These are phyloP conservation scores for Lampris incognitus DNA, from an alignment of 2,113 vertebrate species.

Conservation along the genomic window DNA sequence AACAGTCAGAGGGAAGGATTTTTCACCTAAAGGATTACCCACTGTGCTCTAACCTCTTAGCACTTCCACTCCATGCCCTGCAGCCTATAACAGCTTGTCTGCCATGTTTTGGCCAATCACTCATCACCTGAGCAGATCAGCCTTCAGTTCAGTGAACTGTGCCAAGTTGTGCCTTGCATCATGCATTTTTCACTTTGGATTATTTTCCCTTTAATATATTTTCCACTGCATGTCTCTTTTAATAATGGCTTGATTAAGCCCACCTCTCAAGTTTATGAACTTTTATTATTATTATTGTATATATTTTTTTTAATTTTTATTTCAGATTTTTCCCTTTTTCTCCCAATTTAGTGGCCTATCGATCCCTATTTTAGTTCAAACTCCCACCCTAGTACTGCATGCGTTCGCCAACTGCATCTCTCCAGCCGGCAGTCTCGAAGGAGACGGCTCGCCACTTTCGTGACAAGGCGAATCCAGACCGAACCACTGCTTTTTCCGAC, in stretches of 20 bases:
- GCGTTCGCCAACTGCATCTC: too few relatives aligned
- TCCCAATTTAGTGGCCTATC: too few relatives aligned
- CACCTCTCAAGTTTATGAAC: not conserved
- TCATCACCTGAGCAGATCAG: not conserved
- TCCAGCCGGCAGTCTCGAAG: too few relatives aligned
- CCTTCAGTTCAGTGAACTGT: not conserved
- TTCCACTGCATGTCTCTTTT: not conserved
- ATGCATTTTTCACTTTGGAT: not conserved
- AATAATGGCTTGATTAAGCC: not conserved
- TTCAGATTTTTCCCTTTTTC: too few relatives aligned
- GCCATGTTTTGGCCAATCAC: conserved; percentile 29
- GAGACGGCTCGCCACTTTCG: too few relatives aligned
- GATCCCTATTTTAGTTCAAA: too few relatives aligned
- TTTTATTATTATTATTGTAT: not conserved
- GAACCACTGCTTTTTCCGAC: too few relatives aligned
- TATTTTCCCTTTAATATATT: conserved; percentile 12
- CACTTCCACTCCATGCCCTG: conserved; percentile 23
- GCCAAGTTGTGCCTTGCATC: not conserved
- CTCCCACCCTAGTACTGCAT: too few relatives aligned
- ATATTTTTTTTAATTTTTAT: too few relatives aligned
- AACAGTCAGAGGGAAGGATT: too few relatives aligned
- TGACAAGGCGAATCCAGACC: too few relatives aligned
- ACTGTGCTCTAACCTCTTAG: conserved; percentile 3
- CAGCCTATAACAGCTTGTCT: conserved; percentile 31
- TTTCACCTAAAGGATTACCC: conserved; percentile 12